Conservation (phyloP, 1,140 invertebrate species). For the Caenorhabditis inopinata region DNA sequence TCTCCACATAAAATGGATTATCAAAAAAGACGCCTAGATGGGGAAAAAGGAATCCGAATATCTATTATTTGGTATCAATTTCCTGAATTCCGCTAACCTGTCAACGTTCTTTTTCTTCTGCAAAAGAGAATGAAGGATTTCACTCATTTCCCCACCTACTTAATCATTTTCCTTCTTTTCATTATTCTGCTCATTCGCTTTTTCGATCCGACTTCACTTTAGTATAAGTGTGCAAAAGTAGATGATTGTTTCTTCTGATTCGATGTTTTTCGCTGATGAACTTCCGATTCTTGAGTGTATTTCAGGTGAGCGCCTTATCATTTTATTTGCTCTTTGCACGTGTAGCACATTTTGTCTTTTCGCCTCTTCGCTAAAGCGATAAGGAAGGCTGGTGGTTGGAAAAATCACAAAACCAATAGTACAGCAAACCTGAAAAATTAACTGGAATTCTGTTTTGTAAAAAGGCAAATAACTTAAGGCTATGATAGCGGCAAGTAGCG, state of each 20-base stretch:
- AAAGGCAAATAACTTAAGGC: no score
- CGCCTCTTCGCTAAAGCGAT: no score
- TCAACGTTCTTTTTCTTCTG: background rate
- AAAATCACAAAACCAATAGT: no score
- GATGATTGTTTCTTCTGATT: constrained; percentile 23
- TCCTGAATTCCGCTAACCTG: background rate
- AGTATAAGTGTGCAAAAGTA: no score
- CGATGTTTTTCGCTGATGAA: constrained; percentile 10
- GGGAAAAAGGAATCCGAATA: background rate
- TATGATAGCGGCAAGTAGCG: no score
- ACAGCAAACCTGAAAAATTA: no score
- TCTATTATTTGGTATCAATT: background rate
- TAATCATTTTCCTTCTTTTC: background rate
- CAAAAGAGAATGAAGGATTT: constrained; percentile 10
- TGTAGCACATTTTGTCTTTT: no score
- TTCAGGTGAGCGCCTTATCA: background rate
- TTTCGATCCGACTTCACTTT: no score
- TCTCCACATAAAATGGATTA: background rate
- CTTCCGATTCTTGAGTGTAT: constrained; percentile 25
- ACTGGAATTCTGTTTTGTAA: no score
- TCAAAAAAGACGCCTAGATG: no score
- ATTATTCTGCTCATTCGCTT: background rate
- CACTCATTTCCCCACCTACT: constrained; percentile 10
- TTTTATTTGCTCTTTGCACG: no score
- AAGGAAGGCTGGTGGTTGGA: no score